phyloP scores from a whole-genome alignment of 2,797 vertebrate species.

The Cygnus olor region DNA sequence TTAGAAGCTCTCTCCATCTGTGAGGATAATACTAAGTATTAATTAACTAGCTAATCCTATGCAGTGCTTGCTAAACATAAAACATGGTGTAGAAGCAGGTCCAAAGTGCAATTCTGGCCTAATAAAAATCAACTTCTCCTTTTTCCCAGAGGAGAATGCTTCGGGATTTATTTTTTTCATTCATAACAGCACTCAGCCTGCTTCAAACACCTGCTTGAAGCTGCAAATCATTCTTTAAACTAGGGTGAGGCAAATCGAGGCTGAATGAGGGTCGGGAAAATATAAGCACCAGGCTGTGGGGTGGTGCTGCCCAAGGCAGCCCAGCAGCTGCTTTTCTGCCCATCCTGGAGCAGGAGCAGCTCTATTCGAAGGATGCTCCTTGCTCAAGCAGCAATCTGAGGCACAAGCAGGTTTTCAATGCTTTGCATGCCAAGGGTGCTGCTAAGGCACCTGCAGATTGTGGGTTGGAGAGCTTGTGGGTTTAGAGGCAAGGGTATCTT shows the following conservation, averaged over 20 bases:
- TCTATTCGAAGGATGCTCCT: background rate
- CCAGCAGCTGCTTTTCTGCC: background rate
- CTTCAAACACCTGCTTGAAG: conserved; percentile 24
- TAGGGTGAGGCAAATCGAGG: background rate
- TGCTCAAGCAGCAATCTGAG: rapidly evolving
- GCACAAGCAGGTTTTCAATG: background rate
- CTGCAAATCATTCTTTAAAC: background rate
- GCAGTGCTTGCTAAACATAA: conserved; percentile 44
- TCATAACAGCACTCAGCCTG: background rate
- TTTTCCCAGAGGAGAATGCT: background rate
- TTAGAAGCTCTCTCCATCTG: conserved; percentile 55
- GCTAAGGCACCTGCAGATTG: background rate
- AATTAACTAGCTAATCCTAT: conserved; percentile 65
- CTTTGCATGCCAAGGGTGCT: background rate
- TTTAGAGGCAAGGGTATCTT: background rate
- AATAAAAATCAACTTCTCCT: background rate
- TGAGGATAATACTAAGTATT: conserved; percentile 61
- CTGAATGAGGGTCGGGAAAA: background rate
- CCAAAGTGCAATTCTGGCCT: background rate
- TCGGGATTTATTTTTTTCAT: background rate
- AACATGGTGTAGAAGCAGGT: background rate
- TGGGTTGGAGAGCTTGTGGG: background rate
- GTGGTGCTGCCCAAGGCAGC: background rate
- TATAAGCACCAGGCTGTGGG: rapidly evolving
- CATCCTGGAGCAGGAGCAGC: background rate